Percentiles rank a stretch among this genome's conserved stretches.
Conservation (phyloP, 2,113 vertebrate species). For the Gila orcuttii region DNA sequence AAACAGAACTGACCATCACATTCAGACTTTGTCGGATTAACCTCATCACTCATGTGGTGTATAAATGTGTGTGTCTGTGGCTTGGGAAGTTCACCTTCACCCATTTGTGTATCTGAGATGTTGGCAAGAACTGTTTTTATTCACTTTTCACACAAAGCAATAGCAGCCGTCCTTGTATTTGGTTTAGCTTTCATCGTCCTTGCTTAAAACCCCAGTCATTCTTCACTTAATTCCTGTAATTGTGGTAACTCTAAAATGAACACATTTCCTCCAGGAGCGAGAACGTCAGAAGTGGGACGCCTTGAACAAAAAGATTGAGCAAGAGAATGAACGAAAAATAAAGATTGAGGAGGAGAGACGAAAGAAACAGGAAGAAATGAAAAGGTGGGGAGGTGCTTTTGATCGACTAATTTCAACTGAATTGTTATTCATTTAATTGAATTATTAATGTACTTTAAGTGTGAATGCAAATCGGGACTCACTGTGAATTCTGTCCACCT, state of each 20-base stretch:
- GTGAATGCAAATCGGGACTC: neutral
- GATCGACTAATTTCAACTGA: no score
- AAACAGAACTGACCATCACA: neutral
- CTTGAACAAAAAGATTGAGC: constrained; percentile 88
- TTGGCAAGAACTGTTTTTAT: neutral
- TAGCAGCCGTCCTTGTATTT: neutral
- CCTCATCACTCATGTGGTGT: neutral
- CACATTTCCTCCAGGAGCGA: constrained; percentile 77
- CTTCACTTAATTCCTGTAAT: neutral
- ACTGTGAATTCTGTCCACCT: neutral
- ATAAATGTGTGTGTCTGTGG: neutral
- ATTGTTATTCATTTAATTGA: neutral
- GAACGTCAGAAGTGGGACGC: constrained; percentile 85
- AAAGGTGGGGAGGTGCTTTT: constrained; percentile 70
- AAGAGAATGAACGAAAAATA: constrained; percentile 84
- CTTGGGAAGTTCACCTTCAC: neutral
- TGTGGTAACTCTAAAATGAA: neutral
- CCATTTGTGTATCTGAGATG: neutral
- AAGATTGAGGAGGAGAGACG: constrained; percentile 91
- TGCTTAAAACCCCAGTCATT: neutral
- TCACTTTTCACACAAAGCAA: neutral
- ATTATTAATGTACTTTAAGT: neutral
- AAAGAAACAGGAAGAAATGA: constrained; percentile 83
- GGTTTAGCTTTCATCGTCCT: neutral
- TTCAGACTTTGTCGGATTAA: neutral